These are phyloP conservation scores for Apis laboriosa DNA, from an alignment of 1,140 invertebrate genomes.

Conservation along the genomic window DNA sequence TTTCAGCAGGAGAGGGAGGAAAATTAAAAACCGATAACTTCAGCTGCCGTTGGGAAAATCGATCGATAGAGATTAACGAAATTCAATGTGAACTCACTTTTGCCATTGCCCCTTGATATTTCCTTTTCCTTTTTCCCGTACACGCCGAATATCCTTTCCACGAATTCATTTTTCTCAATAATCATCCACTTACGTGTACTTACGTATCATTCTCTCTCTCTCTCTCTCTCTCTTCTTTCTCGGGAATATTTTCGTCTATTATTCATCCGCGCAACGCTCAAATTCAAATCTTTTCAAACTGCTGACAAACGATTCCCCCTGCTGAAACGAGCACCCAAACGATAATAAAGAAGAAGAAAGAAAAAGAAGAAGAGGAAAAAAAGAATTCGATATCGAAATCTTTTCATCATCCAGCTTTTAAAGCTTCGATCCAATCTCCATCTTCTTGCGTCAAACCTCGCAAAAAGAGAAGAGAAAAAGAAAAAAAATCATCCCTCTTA, in stretches of 20 bases:
- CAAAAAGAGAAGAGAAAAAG: no score
- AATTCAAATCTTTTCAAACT: not conserved
- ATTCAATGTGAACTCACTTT: not conserved
- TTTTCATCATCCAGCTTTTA: no score
- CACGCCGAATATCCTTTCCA: no score
- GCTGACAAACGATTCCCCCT: constrained; percentile 17
- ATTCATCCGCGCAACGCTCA: not conserved
- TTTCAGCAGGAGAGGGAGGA: not conserved
- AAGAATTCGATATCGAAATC: not conserved
- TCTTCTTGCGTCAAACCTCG: no score
- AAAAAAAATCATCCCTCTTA: not conserved
- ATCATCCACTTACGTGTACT: not conserved
- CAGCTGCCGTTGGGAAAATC: not conserved
- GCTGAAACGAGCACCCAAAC: not conserved
- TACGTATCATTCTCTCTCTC: not conserved
- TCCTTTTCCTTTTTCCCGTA: no score
- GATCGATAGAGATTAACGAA: not conserved
- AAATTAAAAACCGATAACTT: constrained; percentile 1
- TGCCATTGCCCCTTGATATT: not conserved
- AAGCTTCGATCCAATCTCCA: not conserved
- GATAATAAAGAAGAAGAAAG: no score
- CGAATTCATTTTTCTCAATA: not conserved
- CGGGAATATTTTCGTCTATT: not conserved
- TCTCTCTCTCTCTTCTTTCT: not conserved
- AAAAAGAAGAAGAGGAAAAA: not conserved